Evolutionary conservation across 1,140 invertebrate genomes (phyloP).

Genomic region (Pristionchus pacificus): DNA sequence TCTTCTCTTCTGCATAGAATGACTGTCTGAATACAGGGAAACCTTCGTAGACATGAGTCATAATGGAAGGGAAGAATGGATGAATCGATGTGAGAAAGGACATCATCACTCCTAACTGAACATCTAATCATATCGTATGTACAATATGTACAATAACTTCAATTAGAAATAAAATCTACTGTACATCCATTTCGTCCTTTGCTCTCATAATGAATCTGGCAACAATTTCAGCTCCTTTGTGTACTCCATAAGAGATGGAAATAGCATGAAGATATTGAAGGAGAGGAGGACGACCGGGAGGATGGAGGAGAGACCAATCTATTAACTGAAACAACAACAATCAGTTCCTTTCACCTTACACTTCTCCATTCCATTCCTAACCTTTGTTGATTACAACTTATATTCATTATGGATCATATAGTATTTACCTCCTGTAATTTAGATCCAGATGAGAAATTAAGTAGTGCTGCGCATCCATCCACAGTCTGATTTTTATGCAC

Average conservation of each 20-base stretch:
- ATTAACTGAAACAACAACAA: not conserved
- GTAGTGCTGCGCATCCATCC: not conserved
- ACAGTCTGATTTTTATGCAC: not conserved
- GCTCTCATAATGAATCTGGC: not conserved
- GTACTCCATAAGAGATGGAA: not conserved
- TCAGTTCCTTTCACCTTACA: not conserved
- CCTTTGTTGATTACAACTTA: too few species aligned
- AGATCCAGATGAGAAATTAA: not conserved
- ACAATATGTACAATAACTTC: too few species aligned
- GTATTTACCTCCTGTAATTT: not conserved
- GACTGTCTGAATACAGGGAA: not conserved
- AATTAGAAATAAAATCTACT: not conserved
- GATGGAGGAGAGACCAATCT: not conserved
- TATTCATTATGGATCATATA: too few species aligned
- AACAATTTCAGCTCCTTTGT: not conserved
- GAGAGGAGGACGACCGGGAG: not conserved
- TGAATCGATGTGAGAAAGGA: not conserved
- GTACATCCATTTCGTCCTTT: not conserved
- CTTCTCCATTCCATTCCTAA: not conserved
- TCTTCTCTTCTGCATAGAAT: not conserved
- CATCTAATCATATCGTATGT: not conserved
- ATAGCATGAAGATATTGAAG: not conserved
- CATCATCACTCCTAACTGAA: not conserved
- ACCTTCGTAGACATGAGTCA: not conserved
- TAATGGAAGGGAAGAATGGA: not conserved